These are phyloP conservation scores for Erebia palarica DNA, from an alignment of 2,888 invertebrate species.

Conservation along the genomic window DNA sequence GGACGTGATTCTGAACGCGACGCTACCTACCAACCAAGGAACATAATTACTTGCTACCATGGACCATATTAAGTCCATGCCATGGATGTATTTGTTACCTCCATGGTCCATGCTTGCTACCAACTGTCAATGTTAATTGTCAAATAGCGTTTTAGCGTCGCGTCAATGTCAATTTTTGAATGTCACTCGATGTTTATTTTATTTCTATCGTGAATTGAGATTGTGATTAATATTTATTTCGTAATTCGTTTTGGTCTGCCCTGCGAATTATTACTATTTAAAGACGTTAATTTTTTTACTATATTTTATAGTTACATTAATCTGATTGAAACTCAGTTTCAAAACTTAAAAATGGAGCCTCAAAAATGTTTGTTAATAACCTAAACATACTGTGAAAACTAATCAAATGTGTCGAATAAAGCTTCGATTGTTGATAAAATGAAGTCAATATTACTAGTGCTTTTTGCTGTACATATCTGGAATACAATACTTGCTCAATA, in stretches of 20 bases:
- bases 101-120: too few species aligned
- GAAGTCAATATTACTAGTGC: conserved; percentile 67
- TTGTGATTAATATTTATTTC: background rate
- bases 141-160: too few species aligned
- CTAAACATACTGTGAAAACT: conserved; percentile 30
- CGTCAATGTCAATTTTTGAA: too few species aligned
- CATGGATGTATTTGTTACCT: too few species aligned
- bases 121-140: too few species aligned
- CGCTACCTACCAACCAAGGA: too few species aligned
- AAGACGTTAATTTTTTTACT: background rate
- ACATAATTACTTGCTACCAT: too few species aligned
- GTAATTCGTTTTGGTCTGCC: background rate
- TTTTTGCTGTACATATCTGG: conserved; percentile 57
- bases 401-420: conserved; percentile 36
- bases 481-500: conserved; percentile 58
- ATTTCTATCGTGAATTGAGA: too few species aligned
- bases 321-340: background rate
- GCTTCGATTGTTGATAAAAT: conserved; percentile 61
- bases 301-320: background rate
- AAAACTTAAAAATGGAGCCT: conserved; percentile 29
- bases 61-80: too few species aligned
- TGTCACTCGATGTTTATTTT: too few species aligned
- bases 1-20: too few species aligned
- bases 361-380: conserved; percentile 21
- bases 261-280: too few species aligned